Evolutionary conservation across 2,797 vertebrate species (phyloP), one percentile per base, ranked within the genome.

Genomic region (Parauchenoglanis punctatus): DNA sequence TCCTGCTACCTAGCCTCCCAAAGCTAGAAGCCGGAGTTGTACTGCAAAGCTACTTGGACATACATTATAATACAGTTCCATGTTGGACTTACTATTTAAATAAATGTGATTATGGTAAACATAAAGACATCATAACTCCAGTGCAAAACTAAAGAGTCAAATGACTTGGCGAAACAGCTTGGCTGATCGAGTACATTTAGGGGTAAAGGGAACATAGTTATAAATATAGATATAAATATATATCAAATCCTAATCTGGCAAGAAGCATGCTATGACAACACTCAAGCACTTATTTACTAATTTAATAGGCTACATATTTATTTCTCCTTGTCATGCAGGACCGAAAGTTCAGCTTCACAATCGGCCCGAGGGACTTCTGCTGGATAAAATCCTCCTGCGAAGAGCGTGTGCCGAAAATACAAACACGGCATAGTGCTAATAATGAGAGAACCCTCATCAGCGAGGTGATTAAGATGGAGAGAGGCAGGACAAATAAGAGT

Each of bases 401-500:
- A 87, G 76, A 83, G 54, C 35, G 40, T 54, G 84, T 63, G 83
- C 85, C 63, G 72, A 90, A 87, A 88, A 88, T 85, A 83, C 87
- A 90, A 91, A 88, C 85, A 87, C 20, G 1, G 70, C 23, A 49
- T 18, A 80, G 58, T 59, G 70, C 70, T 84, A 56, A 68, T 87
- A 91, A 91, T 35, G 82, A 89, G 84, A 72, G 77, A 76, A 85
- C 54, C 35, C 23, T 85, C 87, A 89, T 91, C 85, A 85, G 82
- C 25, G 49, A 83, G 75, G 70, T 89, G 88, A 91, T 91, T 90
- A 89, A 86, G 89, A 88, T 72, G 35, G 72, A 86, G 84, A 58
- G 85, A 86, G 81, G 81, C 35, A 83, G 67, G 81, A 54, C 82
- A 78, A 87, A 23, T 44, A 80, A 88, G 68, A 83, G 46, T 46